Percentiles rank a stretch among this genome's conserved stretches.
Conservation (phyloP, 1,140 invertebrate species). For the Glomeris maerens region DNA sequence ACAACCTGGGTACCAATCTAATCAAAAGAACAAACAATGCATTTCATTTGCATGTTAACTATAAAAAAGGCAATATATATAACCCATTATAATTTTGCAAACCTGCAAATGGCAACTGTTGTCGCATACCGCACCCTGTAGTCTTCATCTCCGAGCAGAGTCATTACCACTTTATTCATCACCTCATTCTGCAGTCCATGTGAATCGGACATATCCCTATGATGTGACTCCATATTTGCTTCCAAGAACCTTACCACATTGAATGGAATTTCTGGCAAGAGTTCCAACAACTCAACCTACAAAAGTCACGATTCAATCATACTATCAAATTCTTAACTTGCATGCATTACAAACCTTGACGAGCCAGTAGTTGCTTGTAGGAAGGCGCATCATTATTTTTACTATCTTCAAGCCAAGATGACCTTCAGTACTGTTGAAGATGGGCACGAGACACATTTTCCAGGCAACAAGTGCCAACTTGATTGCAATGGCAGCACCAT, state of each 20-base stretch:
- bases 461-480: conserved; percentile 27
- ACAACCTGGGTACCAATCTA: conserved; percentile 30
- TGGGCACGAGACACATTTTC: conserved; percentile 37
- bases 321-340: conserved; percentile 20
- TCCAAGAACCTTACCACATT: conserved; percentile 31
- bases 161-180: conserved; percentile 43
- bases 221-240: conserved; percentile 7
- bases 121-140: conserved; percentile 57
- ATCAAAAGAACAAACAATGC: too few relatives aligned
- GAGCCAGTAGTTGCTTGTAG: conserved; percentile 68
- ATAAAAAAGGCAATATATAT: conserved; percentile 1
- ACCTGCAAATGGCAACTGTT: conserved; percentile 51
- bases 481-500: conserved; percentile 30
- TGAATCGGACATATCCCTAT: conserved; percentile 12
- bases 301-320: conserved; percentile 16
- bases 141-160: conserved; percentile 56
- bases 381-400: conserved; percentile 43
- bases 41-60: too few relatives aligned
- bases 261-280: conserved; percentile 31
- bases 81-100: conserved; percentile 3
- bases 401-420: conserved; percentile 37
- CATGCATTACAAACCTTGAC: conserved; percentile 54
- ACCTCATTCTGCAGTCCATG: conserved; percentile 43
- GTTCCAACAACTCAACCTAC: conserved; percentile 35
- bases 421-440: conserved; percentile 39